Evolutionary conservation across 2,888 invertebrate species (phyloP).

Genomic region (Apeira syringaria): DNA sequence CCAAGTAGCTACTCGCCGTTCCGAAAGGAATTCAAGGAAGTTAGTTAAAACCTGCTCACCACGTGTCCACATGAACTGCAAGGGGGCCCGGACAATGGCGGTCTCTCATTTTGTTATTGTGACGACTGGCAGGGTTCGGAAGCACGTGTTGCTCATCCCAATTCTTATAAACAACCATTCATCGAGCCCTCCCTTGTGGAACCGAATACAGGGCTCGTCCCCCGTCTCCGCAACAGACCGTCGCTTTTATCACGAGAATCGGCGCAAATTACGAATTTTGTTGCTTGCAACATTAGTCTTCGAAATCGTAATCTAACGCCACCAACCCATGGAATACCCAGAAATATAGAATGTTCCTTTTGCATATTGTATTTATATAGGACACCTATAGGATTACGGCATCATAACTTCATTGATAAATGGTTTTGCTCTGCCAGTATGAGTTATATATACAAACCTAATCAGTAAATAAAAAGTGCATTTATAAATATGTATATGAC

Average conservation of each 20-base stretch:
- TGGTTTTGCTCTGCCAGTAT: too few species aligned
- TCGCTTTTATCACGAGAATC: conserved; percentile 6
- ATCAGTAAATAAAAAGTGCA: too few species aligned
- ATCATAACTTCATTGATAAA: too few species aligned
- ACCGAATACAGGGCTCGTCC: conserved; percentile 7
- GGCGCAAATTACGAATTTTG: conserved; percentile 12
- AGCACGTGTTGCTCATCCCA: conserved; percentile 69
- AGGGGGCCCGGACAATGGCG: conserved; percentile 62
- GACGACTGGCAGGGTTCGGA: conserved; percentile 56
- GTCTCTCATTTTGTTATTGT: conserved; percentile 71
- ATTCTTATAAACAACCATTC: conserved; percentile 39
- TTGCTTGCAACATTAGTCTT: conserved; percentile 15
- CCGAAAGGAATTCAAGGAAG: conserved; percentile 45
- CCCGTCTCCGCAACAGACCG: conserved; percentile 2
- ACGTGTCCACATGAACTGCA: conserved; percentile 60
- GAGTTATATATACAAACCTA: too few species aligned
- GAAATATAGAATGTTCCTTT: neutral
- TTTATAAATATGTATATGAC: too few species aligned
- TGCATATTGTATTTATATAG: too few species aligned
- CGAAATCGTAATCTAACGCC: conserved; percentile 17
- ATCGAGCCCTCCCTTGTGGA: conserved; percentile 23
- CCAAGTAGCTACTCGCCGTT: too few species aligned
- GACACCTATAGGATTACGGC: too few species aligned
- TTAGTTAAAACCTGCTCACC: conserved; percentile 66
- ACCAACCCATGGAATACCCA: conserved; percentile 8